Base-by-base conservation (phyloP, 53 echinoderm and acorn worm genomes). In the Paracentrotus lividus region DNA sequence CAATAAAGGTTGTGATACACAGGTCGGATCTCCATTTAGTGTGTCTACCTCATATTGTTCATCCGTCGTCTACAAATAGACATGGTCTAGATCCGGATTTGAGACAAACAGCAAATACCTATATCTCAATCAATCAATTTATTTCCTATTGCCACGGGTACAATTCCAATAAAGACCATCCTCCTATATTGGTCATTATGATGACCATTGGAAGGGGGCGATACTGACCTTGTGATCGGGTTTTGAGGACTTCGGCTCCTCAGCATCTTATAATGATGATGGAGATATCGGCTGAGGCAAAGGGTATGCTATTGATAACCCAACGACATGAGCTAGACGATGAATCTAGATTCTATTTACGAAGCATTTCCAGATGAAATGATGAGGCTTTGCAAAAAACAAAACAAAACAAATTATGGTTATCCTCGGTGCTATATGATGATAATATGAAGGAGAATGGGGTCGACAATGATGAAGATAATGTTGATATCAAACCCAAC, bases 41-140 rank as follows among this genome's bases (percentile, higher is more conserved):
- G 44, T 47, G 44, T 64, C 64, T 64, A 31, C 31, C 31, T 64
- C 64, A 64, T 72, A 72, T 72, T 38, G 42, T 81, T 12, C 47
- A 81, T 10, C 81, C 10, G 81, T 81, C 47, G 47, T 81, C 81
- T 81, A 27, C 47, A 81, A 81, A 81, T 81, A 81, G n/a, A 47
- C 81, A 81, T 81, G 26, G 81, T 81, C 81, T 81, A 81, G 81
- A 81, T 81, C 81, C 18, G 44, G 81, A 81, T 81, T n/a, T 24
- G 44, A 49, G 26, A n/a, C 81, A 81, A 81, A 81, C n/a, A 27
- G 26, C 81, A 81, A 81, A 81, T 81, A 81, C 81, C 81, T 81
- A 81, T 81, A n/a, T 81, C 27, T 47, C 81, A 81, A 81, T 81
- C 81, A 47, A 81, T 81, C 81, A 81, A 81, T 81, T 81, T 81